phyloP scores from a whole-genome alignment of 64 coral and sea anemone species.

The Catalaphyllia jardinei region DNA sequence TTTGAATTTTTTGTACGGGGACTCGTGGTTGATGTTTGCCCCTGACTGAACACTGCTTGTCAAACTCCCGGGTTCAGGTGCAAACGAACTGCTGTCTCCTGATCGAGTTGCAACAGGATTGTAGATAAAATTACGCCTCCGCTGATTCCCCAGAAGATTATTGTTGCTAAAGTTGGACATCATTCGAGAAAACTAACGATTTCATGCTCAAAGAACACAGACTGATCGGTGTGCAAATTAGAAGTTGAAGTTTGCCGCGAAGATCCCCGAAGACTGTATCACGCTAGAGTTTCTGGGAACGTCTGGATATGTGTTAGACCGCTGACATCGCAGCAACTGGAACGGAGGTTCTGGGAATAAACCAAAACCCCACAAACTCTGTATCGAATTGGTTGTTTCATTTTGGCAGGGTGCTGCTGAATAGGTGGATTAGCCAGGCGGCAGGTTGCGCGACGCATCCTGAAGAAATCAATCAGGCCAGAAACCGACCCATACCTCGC shows the following conservation, averaged over 20 bases:
- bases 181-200: not conserved
- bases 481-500: too few relatives aligned
- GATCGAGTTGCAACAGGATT: constrained; percentile 25
- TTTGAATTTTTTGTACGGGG: constrained; percentile 70
- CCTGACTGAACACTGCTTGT: not conserved
- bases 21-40: not conserved
- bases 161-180: constrained; percentile 71
- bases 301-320: not conserved
- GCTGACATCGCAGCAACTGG: not conserved
- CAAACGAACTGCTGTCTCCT: not conserved
- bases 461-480: too few relatives aligned
- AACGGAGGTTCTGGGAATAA: too few relatives aligned
- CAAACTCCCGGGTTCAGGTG: not conserved
- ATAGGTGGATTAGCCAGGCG: too few relatives aligned
- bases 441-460: too few relatives aligned
- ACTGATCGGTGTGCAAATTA: too few relatives aligned
- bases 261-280: not conserved
- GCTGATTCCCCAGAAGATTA: constrained; percentile 52
- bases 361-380: too few relatives aligned
- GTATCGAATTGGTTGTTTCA: too few relatives aligned
- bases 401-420: too few relatives aligned
- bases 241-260: constrained; percentile 38
- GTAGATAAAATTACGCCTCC: constrained; percentile 80
- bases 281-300: not conserved
- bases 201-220: not conserved